Base-by-base conservation (phyloP, 2,113 vertebrate species). In the Tyrannus savana region DNA sequence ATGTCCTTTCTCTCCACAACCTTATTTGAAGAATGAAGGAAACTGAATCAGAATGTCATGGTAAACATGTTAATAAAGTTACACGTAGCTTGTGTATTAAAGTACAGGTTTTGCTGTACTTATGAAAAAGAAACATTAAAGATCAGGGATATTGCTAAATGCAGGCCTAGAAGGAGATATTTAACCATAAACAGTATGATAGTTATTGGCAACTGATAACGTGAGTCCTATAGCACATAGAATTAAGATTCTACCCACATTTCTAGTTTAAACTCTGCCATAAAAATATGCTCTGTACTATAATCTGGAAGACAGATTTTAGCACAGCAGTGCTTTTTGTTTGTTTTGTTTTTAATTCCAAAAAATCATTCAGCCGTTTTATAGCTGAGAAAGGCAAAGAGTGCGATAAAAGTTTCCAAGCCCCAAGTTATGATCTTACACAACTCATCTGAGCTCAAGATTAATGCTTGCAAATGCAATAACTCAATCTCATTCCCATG, bases 181-280 rank as follows among this genome's bases (percentile, higher is more conserved):
- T 96, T 97, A 94, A 90, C 72, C 1, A 3, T 87, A 82, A 77
- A 88, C 25, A 56, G 64, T 76, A 69, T 86, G 69, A 93, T 59
- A 80, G 59, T 39, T 88, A 83, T 64, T 90, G 63, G 87, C 85
- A 92, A 90, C 52, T 7, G 2, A 72, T 95, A 94, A 86, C 39
- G 19, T 59, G 55, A 89, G 62, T 77, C 84, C 60, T 89, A 64
- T 22, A 87, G 41, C 17, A 23, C 85, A 50, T 76, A 80, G 88
- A 97, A 97, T 97, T 97, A 97, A 96, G 88, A 96, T 93, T 92
- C 96, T 96, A 94, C 87, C 72, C 53, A 31, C 95, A 94, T 94
- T 97, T 97, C 89, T 83, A 71, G 83, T 97, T 97, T 89, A 96
- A 97, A 85, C 17, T 52, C 41, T 88, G 82, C 78, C 96, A 96